These are phyloP conservation scores for Ruditapes philippinarum DNA, from an alignment of 1,140 invertebrate genomes.

Conservation along the genomic window DNA sequence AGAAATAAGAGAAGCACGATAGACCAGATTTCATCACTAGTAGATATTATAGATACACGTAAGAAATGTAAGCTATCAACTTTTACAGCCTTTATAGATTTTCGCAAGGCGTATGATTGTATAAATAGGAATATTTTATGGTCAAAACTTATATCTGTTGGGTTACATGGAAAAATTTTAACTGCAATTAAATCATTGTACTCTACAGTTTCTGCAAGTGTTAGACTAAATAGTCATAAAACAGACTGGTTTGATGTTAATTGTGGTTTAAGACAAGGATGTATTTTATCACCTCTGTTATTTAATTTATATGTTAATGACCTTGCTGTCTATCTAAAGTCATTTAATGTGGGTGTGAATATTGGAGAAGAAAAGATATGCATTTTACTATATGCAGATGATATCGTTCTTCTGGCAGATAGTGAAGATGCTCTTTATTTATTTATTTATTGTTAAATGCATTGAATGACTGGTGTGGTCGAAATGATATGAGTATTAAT, in stretches of 20 bases:
- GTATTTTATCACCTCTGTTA: slow-evolving; percentile 1
- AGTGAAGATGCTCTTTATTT: neutral
- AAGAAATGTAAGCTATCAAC: no score
- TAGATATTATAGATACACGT: neutral
- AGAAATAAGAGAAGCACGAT: no score
- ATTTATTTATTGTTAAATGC: neutral
- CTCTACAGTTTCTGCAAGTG: neutral
- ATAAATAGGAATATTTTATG: no score
- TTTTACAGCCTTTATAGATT: no score
- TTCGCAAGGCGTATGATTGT: no score
- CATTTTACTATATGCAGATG: slow-evolving; percentile 58
- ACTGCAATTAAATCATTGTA: neutral
- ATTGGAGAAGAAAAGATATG: neutral
- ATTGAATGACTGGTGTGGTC: slow-evolving; percentile 22
- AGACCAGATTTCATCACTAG: no score
- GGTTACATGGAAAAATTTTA: neutral
- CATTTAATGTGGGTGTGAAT: neutral
- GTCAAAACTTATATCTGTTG: neutral
- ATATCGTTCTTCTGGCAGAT: slow-evolving; percentile 33
- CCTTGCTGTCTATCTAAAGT: slow-evolving; percentile 32
- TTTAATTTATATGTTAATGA: slow-evolving; percentile 51
- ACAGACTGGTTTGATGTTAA: slow-evolving; percentile 32
- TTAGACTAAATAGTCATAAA: neutral
- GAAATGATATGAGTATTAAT: slow-evolving; percentile 13
- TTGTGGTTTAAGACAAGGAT: slow-evolving; percentile 9